These are phyloP conservation scores for Cepaea nemoralis DNA, from an alignment of 1,140 invertebrate genomes.

Conservation along the genomic window DNA sequence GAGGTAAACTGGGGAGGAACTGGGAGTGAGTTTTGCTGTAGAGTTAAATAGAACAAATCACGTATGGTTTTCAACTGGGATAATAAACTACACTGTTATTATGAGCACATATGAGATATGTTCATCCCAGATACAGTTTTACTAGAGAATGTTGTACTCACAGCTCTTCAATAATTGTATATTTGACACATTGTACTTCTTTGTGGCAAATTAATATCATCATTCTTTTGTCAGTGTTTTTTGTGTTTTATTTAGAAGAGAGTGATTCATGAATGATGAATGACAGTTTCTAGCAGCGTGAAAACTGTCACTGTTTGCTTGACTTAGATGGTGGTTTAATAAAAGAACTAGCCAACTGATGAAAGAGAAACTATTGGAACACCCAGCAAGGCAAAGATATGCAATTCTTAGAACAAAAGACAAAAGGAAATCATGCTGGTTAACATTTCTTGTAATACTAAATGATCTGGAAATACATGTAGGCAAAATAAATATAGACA, in stretches of 20 bases:
- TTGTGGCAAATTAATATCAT: background rate
- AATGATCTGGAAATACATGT: too few relatives aligned
- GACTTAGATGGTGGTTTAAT: too few relatives aligned
- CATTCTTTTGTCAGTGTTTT: background rate
- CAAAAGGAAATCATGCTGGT: too few relatives aligned
- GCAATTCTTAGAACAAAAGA: too few relatives aligned
- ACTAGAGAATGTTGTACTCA: background rate
- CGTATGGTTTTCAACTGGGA: background rate
- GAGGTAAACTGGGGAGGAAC: constrained; percentile 3
- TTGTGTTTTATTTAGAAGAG: too few relatives aligned
- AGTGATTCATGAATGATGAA: too few relatives aligned
- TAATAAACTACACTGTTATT: background rate
- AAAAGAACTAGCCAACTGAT: too few relatives aligned
- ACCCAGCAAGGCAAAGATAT: too few relatives aligned
- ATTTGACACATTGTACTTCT: background rate
- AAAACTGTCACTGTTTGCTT: too few relatives aligned
- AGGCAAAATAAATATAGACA: too few relatives aligned
- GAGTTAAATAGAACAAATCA: background rate
- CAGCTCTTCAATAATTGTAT: background rate
- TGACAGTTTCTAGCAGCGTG: background rate
- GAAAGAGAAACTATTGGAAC: too few relatives aligned
- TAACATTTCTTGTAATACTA: too few relatives aligned
- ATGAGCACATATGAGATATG: constrained; percentile 8
- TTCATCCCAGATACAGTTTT: background rate
- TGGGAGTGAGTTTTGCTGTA: constrained; percentile 1